These are phyloP conservation scores for Troides oblongomaculatus DNA, from an alignment of 2,888 invertebrate genomes.

Conservation along the genomic window DNA sequence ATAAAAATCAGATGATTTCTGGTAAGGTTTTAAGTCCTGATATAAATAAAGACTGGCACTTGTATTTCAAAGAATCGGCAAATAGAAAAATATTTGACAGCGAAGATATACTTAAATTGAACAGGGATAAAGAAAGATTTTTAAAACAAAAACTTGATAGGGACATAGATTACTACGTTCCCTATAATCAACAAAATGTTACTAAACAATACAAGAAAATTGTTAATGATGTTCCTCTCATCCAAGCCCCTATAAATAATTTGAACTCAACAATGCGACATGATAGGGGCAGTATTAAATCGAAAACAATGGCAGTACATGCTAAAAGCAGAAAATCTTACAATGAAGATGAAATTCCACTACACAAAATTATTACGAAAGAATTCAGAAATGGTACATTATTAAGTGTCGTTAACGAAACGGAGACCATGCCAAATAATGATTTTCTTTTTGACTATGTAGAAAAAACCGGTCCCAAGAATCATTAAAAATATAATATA, in stretches of 20 bases:
- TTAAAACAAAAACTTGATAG: not conserved
- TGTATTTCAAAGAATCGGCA: not conserved
- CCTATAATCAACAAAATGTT: not conserved
- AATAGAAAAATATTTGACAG: not conserved
- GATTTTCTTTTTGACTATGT: not conserved
- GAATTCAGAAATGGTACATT: slow-evolving; percentile 18
- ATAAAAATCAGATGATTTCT: not conserved
- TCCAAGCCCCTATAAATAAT: not conserved
- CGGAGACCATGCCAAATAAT: slow-evolving; percentile 9
- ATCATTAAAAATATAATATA: not conserved
- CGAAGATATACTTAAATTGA: not conserved
- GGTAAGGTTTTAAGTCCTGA: not conserved
- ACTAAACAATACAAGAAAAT: not conserved
- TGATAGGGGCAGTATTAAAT: not conserved
- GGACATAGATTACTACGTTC: not conserved
- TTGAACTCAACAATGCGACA: not conserved
- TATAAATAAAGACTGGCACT: not conserved
- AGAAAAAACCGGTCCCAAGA: not conserved
- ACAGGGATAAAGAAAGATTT: not conserved
- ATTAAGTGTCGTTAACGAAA: slow-evolving; percentile 16
- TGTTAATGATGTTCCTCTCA: not conserved
- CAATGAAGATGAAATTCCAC: slow-evolving; percentile 12
- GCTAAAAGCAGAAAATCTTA: not conserved
- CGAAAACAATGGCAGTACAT: not conserved
- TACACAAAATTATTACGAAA: slow-evolving; percentile 17